phyloP scores from a whole-genome alignment of 92 coral and sea anemone genomes.

The Parazoanthus atlanticus region DNA sequence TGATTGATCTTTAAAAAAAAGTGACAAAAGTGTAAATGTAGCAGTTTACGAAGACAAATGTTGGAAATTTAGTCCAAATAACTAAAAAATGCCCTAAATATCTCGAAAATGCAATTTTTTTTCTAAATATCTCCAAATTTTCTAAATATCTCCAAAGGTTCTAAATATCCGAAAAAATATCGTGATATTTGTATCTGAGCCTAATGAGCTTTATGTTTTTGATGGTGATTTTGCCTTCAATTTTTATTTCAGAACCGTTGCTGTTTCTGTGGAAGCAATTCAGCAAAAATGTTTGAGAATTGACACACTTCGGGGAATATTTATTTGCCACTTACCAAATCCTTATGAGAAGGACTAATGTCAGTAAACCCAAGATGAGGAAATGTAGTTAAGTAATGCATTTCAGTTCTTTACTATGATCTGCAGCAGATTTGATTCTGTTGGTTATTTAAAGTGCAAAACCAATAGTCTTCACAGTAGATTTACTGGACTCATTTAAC shows the following conservation, averaged over 20 bases:
- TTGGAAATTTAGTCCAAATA: neutral
- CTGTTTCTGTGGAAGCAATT: neutral
- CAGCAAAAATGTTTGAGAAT: neutral
- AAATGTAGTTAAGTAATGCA: neutral
- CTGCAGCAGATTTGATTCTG: neutral
- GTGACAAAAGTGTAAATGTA: constrained; percentile 14
- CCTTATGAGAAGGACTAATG: neutral
- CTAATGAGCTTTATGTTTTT: too few relatives aligned
- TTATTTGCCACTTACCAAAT: neutral
- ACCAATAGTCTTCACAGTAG: too few relatives aligned
- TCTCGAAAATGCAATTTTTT: neutral
- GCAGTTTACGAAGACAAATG: constrained; percentile 13
- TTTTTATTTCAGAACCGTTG: neutral
- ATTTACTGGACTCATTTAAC: too few relatives aligned
- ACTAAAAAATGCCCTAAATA: neutral
- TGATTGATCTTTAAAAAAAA: constrained; percentile 7
- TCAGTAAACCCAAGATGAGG: neutral
- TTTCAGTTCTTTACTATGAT: neutral
- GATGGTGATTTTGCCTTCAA: neutral
- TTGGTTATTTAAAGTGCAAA: too few relatives aligned
- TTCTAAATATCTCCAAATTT: too few relatives aligned
- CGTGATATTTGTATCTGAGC: neutral
- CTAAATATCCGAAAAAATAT: constrained; percentile 2
- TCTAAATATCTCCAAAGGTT: neutral
- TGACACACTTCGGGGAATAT: neutral